Conservation (phyloP, 2,797 vertebrate genomes). For the Peromyscus eremicus region DNA sequence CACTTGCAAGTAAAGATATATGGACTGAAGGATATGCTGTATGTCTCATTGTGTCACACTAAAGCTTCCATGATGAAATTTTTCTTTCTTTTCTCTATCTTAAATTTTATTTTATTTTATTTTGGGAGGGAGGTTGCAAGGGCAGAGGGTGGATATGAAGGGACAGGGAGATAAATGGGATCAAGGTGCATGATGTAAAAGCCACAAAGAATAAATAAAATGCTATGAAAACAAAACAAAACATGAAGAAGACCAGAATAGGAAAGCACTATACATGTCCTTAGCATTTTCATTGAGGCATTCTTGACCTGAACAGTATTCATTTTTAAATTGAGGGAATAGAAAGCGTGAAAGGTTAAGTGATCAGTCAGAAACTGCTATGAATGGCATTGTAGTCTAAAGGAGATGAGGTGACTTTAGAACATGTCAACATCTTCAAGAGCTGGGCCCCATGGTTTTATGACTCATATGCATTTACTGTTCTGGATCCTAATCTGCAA, state of each 20-base stretch:
- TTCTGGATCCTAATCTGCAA: neutral
- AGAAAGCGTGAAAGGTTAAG: neutral
- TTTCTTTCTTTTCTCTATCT: too few relatives aligned
- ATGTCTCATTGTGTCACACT: too few relatives aligned
- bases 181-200: too few relatives aligned
- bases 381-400: neutral
- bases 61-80: too few relatives aligned
- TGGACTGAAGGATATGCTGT: too few relatives aligned
- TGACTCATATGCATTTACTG: neutral
- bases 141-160: too few relatives aligned
- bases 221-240: too few relatives aligned
- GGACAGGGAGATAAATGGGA: too few relatives aligned
- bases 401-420: neutral
- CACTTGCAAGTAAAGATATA: too few relatives aligned
- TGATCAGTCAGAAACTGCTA: neutral
- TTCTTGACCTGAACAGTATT: neutral
- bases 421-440: neutral
- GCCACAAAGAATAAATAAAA: too few relatives aligned
- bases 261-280: neutral
- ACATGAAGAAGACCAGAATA: neutral
- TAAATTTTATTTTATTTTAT: too few relatives aligned
- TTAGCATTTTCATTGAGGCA: neutral
- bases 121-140: too few relatives aligned
- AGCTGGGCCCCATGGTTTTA: neutral
- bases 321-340: conserved; percentile 4